These are phyloP conservation scores for Caenorhabditis panamensis DNA, from an alignment of 2,888 invertebrate species.

Conservation along the genomic window DNA sequence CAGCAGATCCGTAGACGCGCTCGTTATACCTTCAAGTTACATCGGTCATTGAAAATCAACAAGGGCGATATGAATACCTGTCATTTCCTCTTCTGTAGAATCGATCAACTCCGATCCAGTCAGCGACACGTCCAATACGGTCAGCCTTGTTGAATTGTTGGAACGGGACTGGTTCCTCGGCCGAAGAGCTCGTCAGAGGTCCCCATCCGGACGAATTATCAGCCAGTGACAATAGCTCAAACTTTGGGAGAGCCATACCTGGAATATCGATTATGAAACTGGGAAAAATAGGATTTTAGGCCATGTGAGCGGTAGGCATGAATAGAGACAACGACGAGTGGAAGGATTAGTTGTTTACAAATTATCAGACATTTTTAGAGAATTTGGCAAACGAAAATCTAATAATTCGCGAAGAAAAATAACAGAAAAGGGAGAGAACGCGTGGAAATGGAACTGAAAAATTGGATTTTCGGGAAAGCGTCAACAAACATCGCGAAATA, in stretches of 20 bases:
- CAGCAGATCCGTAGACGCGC: constrained; percentile 80
- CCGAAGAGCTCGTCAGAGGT: constrained; percentile 54
- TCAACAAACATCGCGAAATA: neutral
- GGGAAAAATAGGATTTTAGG: constrained; percentile 14
- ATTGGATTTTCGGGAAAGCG: constrained; percentile 2
- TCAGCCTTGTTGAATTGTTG: constrained; percentile 98
- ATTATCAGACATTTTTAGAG: neutral
- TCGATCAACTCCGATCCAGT: constrained; percentile 91
- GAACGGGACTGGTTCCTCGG: constrained; percentile 96
- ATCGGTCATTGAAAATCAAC: constrained; percentile 10
- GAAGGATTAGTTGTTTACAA: neutral
- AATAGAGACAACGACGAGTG: neutral
- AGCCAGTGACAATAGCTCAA: constrained; percentile 57
- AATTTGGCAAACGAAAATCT: neutral
- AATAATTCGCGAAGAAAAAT: neutral
- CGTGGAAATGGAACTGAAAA: constrained; percentile 18
- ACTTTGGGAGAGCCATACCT: constrained; percentile 65
- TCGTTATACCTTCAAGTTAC: constrained; percentile 74
- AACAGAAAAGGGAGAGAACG: constrained; percentile 15
- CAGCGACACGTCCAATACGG: constrained; percentile 94
- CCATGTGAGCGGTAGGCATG: neutral
- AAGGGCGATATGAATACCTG: constrained; percentile 23
- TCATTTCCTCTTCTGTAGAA: constrained; percentile 94
- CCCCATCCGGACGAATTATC: constrained; percentile 69
- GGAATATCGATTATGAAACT: constrained; percentile 16